These are phyloP conservation scores for Paracentrotus lividus DNA, from an alignment of 53 echinoderm and acorn worm species.

Conservation along the genomic window DNA sequence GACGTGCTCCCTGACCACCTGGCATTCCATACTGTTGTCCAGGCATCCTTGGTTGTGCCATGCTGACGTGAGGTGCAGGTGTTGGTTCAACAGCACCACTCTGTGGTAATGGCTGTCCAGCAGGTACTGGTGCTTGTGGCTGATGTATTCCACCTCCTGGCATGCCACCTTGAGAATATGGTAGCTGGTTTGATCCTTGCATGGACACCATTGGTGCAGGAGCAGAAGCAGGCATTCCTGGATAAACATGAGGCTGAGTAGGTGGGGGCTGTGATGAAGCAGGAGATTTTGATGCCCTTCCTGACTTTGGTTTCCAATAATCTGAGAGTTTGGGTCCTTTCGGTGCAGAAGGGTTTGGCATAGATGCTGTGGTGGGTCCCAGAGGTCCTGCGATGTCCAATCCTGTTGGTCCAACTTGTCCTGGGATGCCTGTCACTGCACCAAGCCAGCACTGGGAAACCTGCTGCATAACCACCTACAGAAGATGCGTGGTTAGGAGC, in stretches of 20 bases:
- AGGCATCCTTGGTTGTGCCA: slow-evolving; percentile 30
- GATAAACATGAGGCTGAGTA: slow-evolving; percentile 54
- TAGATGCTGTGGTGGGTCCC: slow-evolving; percentile 13
- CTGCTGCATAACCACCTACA: slow-evolving; percentile 59
- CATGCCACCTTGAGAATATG: slow-evolving; percentile 38
- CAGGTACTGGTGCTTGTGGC: background rate
- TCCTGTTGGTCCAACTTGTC: slow-evolving; percentile 50
- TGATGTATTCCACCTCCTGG: slow-evolving; percentile 50
- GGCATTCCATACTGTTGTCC: background rate
- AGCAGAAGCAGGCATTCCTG: slow-evolving; percentile 49
- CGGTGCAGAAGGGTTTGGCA: slow-evolving; percentile 61
- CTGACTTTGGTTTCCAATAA: slow-evolving; percentile 93
- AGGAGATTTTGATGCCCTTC: background rate
- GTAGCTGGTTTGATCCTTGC: slow-evolving; percentile 42
- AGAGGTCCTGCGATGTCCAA: slow-evolving; percentile 40
- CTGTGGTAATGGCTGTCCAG: background rate
- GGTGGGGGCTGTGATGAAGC: slow-evolving; percentile 37
- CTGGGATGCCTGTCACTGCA: slow-evolving; percentile 34
- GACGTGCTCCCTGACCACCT: slow-evolving; percentile 13
- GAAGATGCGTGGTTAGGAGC: slow-evolving; percentile 73
- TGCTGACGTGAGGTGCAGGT: slow-evolving; percentile 11
- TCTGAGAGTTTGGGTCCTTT: slow-evolving; percentile 92
- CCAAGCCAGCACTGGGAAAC: slow-evolving; percentile 3
- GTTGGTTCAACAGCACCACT: slow-evolving; percentile 18
- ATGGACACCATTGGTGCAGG: slow-evolving; percentile 59